A percentile compares a stretch with the other conserved stretches of the same genome.
Evolutionary conservation across 2,888 invertebrate species (phyloP).

Genomic region (Pasiphila rectangulata): DNA sequence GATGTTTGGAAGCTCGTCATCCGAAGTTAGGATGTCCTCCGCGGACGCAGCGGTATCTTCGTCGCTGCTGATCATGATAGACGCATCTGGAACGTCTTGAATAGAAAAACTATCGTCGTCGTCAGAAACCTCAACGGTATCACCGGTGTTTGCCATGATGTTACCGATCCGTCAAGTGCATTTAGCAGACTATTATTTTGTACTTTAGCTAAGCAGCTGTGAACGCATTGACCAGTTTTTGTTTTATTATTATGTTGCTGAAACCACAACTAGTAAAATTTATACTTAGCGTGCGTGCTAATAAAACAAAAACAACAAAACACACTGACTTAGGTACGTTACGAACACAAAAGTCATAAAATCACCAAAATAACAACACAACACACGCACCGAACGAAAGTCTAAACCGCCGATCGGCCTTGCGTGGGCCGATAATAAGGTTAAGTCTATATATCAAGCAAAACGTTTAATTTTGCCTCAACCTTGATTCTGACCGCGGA

Average conservation of each 20-base stretch:
- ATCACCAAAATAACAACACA: neutral
- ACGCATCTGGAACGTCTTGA: conserved; percentile 12
- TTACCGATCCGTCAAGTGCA: neutral
- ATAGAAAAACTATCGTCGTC: conserved; percentile 27
- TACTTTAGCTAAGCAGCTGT: no score
- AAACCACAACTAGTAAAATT: no score
- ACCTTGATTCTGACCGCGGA: no score
- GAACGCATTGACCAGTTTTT: no score
- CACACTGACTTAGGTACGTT: no score
- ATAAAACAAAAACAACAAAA: no score
- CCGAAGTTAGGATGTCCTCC: conserved; percentile 16
- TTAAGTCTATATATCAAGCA: neutral
- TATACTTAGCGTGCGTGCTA: no score
- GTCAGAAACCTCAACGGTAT: conserved; percentile 21
- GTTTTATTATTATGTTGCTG: no score
- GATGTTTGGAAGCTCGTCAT: conserved; percentile 27
- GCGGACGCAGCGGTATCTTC: conserved; percentile 10
- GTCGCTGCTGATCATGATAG: conserved; percentile 24
- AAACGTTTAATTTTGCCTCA: no score
- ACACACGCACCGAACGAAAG: neutral
- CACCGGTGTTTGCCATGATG: conserved; percentile 3
- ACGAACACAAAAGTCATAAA: no score
- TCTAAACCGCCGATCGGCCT: neutral
- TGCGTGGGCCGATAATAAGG: no score
- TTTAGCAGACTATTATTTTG: no score